Evolutionary conservation across 2,888 invertebrate genomes (phyloP).

Genomic region (Drosophila pseudotakahashii): DNA sequence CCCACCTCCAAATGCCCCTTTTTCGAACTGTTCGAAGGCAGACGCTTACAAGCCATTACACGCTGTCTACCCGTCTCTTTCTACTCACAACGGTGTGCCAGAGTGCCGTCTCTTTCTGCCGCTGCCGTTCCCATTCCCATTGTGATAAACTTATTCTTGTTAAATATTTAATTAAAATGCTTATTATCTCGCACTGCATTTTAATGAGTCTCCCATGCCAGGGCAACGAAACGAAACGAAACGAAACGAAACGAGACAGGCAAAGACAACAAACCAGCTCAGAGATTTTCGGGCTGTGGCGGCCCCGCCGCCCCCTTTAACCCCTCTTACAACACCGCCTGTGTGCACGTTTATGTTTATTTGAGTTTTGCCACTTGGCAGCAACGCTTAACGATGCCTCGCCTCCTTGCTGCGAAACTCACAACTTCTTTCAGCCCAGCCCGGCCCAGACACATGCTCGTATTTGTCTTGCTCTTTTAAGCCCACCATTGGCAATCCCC

Average conservation of each 20-base stretch:
- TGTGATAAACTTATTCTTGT: conserved; percentile 83
- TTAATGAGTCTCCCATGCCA: conserved; percentile 77
- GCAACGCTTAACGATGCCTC: conserved; percentile 78
- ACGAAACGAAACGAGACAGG: conserved; percentile 20
- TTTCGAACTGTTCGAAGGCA: conserved; percentile 60
- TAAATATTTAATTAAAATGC: conserved; percentile 82
- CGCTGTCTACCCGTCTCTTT: conserved; percentile 20
- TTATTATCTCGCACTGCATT: conserved; percentile 80
- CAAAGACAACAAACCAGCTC: conserved; percentile 77
- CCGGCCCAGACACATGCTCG: conserved; percentile 58
- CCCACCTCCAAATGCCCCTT: conserved; percentile 37
- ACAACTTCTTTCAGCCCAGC: conserved; percentile 45
- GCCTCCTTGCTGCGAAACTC: conserved; percentile 41
- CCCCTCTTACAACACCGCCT: conserved; percentile 2
- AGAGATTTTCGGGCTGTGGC: conserved; percentile 68
- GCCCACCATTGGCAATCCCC: conserved; percentile 42
- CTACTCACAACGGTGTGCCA: conserved; percentile 1
- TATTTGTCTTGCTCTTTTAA: conserved; percentile 78
- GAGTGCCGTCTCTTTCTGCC: not conserved
- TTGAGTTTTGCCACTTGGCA: conserved; percentile 80
- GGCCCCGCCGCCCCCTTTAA: conserved; percentile 2
- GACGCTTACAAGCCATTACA: conserved; percentile 77
- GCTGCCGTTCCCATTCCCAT: conserved; percentile 20
- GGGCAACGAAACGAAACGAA: conserved; percentile 36
- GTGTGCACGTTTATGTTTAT: conserved; percentile 75